Evolutionary conservation across 2,113 vertebrate species (phyloP), one percentile per base, ranked within the genome.

Genomic region (Perca fluviatilis): DNA sequence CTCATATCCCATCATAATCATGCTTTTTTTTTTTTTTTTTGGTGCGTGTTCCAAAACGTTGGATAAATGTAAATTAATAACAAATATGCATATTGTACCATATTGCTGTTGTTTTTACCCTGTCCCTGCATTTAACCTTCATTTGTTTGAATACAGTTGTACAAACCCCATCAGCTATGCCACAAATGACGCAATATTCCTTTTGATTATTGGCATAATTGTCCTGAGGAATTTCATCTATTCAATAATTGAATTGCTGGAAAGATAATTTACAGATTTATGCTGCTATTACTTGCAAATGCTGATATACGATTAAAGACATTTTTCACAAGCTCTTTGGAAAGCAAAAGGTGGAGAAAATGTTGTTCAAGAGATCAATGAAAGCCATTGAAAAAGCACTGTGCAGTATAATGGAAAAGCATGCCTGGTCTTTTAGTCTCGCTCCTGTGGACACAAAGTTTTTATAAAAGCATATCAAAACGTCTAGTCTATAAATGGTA

Each of bases 401-500:
- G n/a, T 12, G 18, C 27, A 27, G 15, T 11, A 19, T 14, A 77
- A 80, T 64, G 54, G 53, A 21, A 81, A 87, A 71, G 15, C 47
- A 57, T 23, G 2, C 19, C 19, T 10, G 18, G 6, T 69, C 27
- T 53, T 36, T 53, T 53, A n/a, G 43, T 30, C 46, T 67, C 9
- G 46, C 58, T 76, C 36, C 27, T 50, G 47, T 30, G 50, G 25
- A 80, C 64, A 51, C 47, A n/a, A 2, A 18, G 43, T 76, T 79
- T 88, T 82, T 56, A 73, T 84, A 62, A 82, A 76, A 69, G 58
- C 60, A 67, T 81, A 86, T 88, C 77, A 88, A 86, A 82, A 85
- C 13, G 86, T 82, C 73, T 86, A 9, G 61, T 90, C 89, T 92
- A 90, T 84, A 90, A 93, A 86, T 82, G 75, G 82, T 75, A 90